Evolutionary conservation across 2,888 invertebrate genomes (phyloP), one percentile per base, ranked within the genome.

Genomic region (Drosophila pseudotalamancana): DNA sequence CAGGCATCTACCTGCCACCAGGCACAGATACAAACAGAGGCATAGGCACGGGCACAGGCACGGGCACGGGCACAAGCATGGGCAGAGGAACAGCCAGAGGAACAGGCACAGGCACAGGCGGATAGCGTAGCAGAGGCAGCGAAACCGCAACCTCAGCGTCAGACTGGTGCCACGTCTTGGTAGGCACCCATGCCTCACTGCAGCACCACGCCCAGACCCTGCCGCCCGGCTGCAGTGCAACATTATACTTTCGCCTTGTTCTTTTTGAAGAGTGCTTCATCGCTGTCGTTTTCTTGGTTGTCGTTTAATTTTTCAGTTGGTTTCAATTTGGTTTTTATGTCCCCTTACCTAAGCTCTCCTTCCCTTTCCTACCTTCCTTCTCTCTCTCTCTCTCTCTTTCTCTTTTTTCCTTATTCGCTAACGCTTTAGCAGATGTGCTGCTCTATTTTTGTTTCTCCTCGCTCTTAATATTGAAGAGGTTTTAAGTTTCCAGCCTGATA

Each of bases 221-320:
- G 29, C 2, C 11, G 21, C 46, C 32, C 6, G 46, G 4, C 14
- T 46, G 48, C 69, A 72, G 64, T 46, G 48, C 69, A 72, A 73
- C 72, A 73, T 72, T 73, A 73, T 72, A 64, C 69, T 60, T 60
- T 72, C 49, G 72, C 72, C 63, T 63, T 64, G 50, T 70, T 70
- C 57, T 61, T 62, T 73, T 70, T 59, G 54, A 48, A 51, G 63
- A 72, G 53, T 63, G 63, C 63, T 67, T 49, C 68, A 50, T 72
- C 59, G 68, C 72, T 39, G 59, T 71, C 53, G 39, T 56, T 56
- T 54, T 60, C 50, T 48, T 54, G 37, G 35, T 61, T 63, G 68
- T 72, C 67, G 55, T 69, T 83, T 79, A 65, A 70, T 83, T 75
- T 79, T 77, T 63, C 77, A 72, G 68, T 80, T 67, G 60, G 69